These are phyloP conservation scores for Drosophila dunni DNA, from an alignment of 1,140 invertebrate genomes.

Conservation along the genomic window DNA sequence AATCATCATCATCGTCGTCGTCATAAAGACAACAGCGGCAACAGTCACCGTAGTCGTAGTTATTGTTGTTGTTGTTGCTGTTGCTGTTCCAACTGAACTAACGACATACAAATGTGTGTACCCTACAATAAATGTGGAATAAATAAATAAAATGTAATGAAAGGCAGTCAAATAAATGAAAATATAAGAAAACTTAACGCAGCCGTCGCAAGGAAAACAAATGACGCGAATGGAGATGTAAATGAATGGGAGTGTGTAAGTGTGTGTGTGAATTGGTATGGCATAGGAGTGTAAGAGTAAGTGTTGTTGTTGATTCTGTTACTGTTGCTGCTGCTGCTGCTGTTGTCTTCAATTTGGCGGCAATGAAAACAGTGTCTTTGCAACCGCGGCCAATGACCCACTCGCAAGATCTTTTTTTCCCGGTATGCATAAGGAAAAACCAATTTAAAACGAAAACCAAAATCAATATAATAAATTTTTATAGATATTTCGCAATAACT, in stretches of 20 bases:
- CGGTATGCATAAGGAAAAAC: background rate
- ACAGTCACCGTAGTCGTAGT: slow-evolving; percentile 53
- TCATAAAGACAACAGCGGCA: slow-evolving; percentile 40
- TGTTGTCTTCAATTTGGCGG: slow-evolving; percentile 50
- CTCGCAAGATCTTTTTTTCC: slow-evolving; percentile 28
- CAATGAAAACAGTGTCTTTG: slow-evolving; percentile 41
- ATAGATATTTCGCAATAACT: no score
- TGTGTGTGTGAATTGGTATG: slow-evolving; percentile 15
- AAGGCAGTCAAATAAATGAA: slow-evolving; percentile 78
- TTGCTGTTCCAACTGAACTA: slow-evolving; percentile 69
- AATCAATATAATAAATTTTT: slow-evolving; percentile 8
- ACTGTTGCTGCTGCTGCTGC: slow-evolving; percentile 24
- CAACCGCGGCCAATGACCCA: slow-evolving; percentile 37
- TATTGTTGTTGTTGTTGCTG: slow-evolving; percentile 5
- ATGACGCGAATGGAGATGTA: slow-evolving; percentile 21
- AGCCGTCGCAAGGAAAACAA: slow-evolving; percentile 44
- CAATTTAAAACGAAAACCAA: slow-evolving; percentile 18
- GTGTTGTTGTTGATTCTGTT: slow-evolving; percentile 14
- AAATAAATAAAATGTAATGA: slow-evolving; percentile 82
- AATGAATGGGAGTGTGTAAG: slow-evolving; percentile 24
- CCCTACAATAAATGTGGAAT: slow-evolving; percentile 78
- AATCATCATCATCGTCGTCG: slow-evolving; percentile 46
- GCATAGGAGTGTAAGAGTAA: slow-evolving; percentile 15
- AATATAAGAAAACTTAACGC: slow-evolving; percentile 79
- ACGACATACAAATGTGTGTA: slow-evolving; percentile 67